phyloP scores from a whole-genome alignment of 64 coral and sea anemone species.

The Montipora efflorescens region DNA sequence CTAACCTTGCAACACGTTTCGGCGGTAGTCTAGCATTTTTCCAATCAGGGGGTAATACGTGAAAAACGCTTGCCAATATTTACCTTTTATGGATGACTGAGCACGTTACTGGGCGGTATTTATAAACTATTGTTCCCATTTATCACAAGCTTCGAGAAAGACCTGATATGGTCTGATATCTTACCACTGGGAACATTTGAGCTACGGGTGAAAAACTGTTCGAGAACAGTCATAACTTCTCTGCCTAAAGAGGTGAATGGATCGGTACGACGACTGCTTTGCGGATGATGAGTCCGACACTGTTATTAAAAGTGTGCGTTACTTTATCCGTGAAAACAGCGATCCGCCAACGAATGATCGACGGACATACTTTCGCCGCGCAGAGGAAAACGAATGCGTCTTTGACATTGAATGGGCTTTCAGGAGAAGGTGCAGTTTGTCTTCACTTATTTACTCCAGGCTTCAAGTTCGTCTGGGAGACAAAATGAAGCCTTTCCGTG shows the following conservation, averaged over 20 bases:
- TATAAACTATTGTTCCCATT: not conserved
- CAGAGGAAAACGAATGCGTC: constrained; percentile 59
- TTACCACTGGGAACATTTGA: not conserved
- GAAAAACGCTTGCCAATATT: not conserved
- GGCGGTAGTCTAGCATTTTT: not conserved
- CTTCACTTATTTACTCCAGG: constrained; percentile 58
- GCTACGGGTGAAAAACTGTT: not conserved
- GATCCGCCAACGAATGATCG: not conserved
- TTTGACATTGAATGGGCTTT: constrained; percentile 64
- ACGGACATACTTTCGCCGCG: not conserved
- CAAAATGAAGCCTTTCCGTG: constrained; percentile 30
- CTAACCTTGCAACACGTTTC: too few species aligned
- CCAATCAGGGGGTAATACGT: not conserved
- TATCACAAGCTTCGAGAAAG: not conserved
- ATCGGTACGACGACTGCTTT: constrained; percentile 42
- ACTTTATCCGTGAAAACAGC: not conserved
- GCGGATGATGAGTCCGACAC: constrained; percentile 67
- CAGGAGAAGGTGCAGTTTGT: constrained; percentile 40
- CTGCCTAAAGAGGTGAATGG: not conserved
- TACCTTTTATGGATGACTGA: not conserved
- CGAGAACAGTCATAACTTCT: too few species aligned
- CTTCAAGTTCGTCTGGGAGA: constrained; percentile 21
- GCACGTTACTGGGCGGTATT: not conserved
- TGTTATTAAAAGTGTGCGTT: not conserved
- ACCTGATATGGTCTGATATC: not conserved